Evolutionary conservation across 2,797 vertebrate species (phyloP), one percentile per base, ranked within the genome.

Genomic region (Manis javanica): DNA sequence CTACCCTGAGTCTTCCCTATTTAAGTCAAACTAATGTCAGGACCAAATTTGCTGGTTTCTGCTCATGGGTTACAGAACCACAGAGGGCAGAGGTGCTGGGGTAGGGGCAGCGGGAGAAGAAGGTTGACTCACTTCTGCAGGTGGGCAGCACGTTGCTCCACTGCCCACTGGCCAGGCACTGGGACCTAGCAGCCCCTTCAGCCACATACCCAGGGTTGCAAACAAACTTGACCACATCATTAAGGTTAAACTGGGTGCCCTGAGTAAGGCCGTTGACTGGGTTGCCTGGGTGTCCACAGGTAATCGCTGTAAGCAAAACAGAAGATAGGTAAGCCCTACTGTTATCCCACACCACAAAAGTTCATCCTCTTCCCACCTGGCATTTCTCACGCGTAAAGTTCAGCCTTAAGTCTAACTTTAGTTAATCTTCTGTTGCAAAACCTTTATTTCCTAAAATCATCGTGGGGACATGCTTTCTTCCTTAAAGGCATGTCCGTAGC

Each of bases 271-370:
- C 99, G 0, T 99, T 99, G 90, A 98, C 98, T 1, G 99, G 99
- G 95, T 99, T 99, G 79, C 99, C 99, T 1, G 99, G 99, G 95
- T 99, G 99, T 90, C 99, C 99, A 2, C 99, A 99, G 42, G 99
- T 99, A 96, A 99, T 99, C 12, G 99, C 99, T 99, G 66, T 9
- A 97, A 95, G 3, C 39, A 49, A 93, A 98, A 97, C 10, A 96
- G 66, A 0, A 55, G 51, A 94, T 1, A 91, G 78, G 55, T 97
- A 46, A 97, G 88, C 15, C 59, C 15, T 55, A 53, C 66, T 14
- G 7, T 10, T 26, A 34, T 5, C 24, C 59, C 39, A 92, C 0
- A 49, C 9, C 42, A 68, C 19, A 13, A 15, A 72, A 26, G 9
- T 39, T 49, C 42, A 59, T 31, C 63, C 11, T 82, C 26, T 31